Base-by-base conservation (phyloP, 2,797 vertebrate genomes). In the Danio jaintianensis region DNA sequence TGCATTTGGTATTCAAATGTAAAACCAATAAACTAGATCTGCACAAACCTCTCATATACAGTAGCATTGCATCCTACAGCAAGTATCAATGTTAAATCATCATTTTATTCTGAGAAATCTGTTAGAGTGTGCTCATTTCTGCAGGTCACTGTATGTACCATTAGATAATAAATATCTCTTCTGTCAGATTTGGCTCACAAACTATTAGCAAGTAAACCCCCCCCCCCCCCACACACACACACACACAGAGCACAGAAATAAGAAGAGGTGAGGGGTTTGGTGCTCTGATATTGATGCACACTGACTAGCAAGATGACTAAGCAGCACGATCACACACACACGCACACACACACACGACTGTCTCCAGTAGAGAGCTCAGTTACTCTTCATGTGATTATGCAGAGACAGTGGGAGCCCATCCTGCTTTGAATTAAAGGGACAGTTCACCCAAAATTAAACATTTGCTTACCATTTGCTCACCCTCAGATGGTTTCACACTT, bases 231-330 rank as follows among this genome's bases (percentile, higher is more conserved):
- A n/a, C n/a, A 43, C 18, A 48, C 29, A 16, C n/a, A 79, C 63
- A 87, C 18, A 81, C 9, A 5, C 13, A 47, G 12, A 47, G 29
- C n/a, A 77, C 63, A 61, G n/a, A 63, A 73, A 47, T 70, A 70
- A 50, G 40, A 70, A 64, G 58, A 58, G 63, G 64, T 69, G 68
- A 70, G 61, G 50, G 18, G 20, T 64, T 64, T 62, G n/a, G 42
- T 74, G 56, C 20, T 63, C 62, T 83, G 78, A 84, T 82, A 70
- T 69, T 81, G 75, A 79, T 50, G 63, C 69, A 58, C 53, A 64
- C 50, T 78, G 72, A 87, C 73, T 75, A 81, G 75, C 8, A 69
- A 68, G 68, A 83, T 80, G 77, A 82, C 82, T 81, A 81, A 75
- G 61, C 75, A 74, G n/a, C 58, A 63, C 22, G 6, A 36, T 78